Percentiles rank a stretch among this genome's conserved stretches.
Evolutionary conservation across 2,113 vertebrate genomes (phyloP).

Genomic region (Ailurus styani): DNA sequence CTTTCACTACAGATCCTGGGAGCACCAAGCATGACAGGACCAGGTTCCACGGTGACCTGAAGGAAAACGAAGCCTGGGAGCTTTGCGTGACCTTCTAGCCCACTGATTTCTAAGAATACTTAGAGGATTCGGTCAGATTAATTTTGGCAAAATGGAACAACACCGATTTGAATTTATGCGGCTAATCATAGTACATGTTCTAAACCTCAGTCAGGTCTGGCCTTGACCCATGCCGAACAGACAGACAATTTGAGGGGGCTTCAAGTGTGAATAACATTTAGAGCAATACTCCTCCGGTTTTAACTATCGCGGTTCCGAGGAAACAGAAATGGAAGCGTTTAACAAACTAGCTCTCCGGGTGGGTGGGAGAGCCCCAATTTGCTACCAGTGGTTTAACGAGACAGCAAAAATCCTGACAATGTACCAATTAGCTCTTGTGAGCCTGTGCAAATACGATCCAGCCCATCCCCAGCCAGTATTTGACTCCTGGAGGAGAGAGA

Average conservation of each 20-base stretch:
- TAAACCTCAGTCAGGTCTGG: neutral
- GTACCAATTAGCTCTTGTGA: neutral
- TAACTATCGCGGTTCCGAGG: neutral
- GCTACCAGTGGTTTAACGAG: neutral
- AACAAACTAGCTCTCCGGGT: neutral
- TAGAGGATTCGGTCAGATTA: neutral
- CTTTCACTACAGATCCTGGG: neutral
- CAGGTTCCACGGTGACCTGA: neutral
- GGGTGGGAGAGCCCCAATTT: neutral
- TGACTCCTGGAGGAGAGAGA: neutral
- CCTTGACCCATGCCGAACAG: neutral
- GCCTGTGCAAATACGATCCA: neutral
- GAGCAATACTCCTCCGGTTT: neutral
- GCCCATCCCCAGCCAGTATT: neutral
- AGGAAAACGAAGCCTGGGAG: neutral
- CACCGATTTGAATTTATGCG: neutral
- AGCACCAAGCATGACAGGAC: neutral
- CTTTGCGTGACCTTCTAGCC: neutral
- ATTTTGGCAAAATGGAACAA: neutral
- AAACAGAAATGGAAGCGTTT: neutral
- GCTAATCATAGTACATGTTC: neutral
- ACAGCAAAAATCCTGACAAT: neutral
- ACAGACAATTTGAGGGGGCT: neutral
- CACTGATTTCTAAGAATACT: neutral
- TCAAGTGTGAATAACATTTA: neutral